phyloP scores from a whole-genome alignment of 2,113 vertebrate genomes.

The Coturnix japonica region DNA sequence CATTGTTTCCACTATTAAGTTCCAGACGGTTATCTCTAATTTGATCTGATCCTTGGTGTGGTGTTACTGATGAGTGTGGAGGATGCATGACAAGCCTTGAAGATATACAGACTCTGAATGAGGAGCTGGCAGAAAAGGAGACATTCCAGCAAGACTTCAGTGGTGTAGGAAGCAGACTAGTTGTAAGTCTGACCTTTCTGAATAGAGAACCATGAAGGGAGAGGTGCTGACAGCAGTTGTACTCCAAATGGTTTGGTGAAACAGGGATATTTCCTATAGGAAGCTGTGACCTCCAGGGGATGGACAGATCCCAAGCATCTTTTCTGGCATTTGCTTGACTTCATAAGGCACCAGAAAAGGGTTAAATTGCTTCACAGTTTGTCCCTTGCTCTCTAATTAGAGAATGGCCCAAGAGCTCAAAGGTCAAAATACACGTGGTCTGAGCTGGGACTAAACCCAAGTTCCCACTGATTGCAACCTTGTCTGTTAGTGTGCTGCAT shows the following conservation, averaged over 20 bases:
- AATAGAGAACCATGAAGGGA: not conserved
- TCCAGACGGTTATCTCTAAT: not conserved
- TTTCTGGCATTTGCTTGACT: not conserved
- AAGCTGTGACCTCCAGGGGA: not conserved
- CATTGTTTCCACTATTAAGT: conserved; percentile 33
- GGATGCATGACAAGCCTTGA: not conserved
- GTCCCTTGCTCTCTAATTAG: conserved; percentile 18
- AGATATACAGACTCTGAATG: not conserved
- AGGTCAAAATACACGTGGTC: conserved; percentile 50
- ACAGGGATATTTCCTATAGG: not conserved
- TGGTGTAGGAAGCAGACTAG: not conserved
- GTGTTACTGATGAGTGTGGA: not conserved
- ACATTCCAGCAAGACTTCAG: not conserved
- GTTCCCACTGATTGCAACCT: conserved; percentile 14
- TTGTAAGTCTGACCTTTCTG: not conserved
- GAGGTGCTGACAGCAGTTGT: not conserved
- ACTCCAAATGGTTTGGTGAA: not conserved
- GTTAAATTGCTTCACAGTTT: conserved; percentile 36
- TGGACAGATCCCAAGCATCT: not conserved
- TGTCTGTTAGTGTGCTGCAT: not conserved
- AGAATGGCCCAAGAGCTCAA: conserved; percentile 44
- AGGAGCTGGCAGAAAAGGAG: not conserved
- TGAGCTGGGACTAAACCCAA: conserved; percentile 35
- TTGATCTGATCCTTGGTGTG: conserved; percentile 37
- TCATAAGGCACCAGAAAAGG: not conserved